Evolutionary conservation across 2,888 invertebrate genomes (phyloP), one percentile per base, ranked within the genome.

Genomic region (Plagodis pulveraria): DNA sequence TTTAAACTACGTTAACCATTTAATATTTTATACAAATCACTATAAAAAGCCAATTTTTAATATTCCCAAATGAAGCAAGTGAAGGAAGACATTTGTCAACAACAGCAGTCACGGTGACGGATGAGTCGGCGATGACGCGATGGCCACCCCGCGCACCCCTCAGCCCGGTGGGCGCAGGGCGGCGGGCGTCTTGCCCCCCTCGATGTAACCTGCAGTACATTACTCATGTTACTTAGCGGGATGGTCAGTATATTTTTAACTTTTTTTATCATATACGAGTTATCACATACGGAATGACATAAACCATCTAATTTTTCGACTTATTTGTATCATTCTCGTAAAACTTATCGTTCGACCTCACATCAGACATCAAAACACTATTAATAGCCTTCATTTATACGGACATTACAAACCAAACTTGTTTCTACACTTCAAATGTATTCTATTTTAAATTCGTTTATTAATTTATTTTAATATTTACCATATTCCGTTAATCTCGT

Each of bases 61-160:
- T 81, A 80, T 74, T 72, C 72, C 66, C 62, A 74, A 81, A 80
- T 75, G 72, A 77, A 78, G 78, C 72, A 76, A 72, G 71, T 70
- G 72, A 73, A 76, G 76, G 76, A 76, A 80, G 78, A 78, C 78
- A 81, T 84, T 86, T 84, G 87, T 86, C 87, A 87, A 78, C 73
- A 76, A 72, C 86, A 83, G 77, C 84, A 78, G 84, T 73, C 80
- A 72, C 77, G 70, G 78, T 84, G 86, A 86, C 80, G 81, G 81
- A 85, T 86, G 85, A 76, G 74, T 66, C 71, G 67, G 73, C 76
- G 78, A 77, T 80, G 79, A 78, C 76, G 73, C 67, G 66, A 54
- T 56, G 52, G 34, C 44, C 50, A 32, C 45, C 46, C 46, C 56
- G 0, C 53, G 32, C 40, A 5, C 55, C 22, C 22, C 22, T 22